A percentile compares a stretch with the other conserved stretches of the same genome.
phyloP scores from a whole-genome alignment of 2,113 vertebrate genomes.

The Phyllostomus hastatus region DNA sequence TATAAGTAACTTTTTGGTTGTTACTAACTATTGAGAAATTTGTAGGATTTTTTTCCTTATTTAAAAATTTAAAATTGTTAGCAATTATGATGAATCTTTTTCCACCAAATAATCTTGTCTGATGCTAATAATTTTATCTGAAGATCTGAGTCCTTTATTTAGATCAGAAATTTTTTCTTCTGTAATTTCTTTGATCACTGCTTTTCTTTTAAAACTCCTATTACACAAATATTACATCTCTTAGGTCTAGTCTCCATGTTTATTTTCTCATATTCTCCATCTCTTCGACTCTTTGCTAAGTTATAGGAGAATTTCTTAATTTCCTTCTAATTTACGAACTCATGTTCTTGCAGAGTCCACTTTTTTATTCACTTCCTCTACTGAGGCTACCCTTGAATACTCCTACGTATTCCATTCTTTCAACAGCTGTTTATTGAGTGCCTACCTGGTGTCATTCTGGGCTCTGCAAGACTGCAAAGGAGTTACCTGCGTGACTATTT shows the following conservation, averaged over 20 bases:
- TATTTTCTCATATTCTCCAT: background rate
- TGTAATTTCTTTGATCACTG: background rate
- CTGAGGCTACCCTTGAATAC: background rate
- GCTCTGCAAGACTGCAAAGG: background rate
- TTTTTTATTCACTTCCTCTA: background rate
- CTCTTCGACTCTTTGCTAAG: background rate
- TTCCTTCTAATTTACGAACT: constrained; percentile 28
- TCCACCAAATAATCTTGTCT: background rate
- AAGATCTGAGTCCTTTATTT: background rate
- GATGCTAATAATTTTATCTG: constrained; percentile 4
- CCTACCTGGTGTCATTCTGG: background rate
- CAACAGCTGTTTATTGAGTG: background rate
- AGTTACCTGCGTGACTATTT: background rate
- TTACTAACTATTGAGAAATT: background rate
- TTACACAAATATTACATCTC: background rate
- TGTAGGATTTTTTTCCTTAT: background rate
- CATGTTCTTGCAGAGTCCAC: background rate
- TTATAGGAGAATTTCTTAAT: background rate
- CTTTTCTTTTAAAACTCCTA: constrained; percentile 16
- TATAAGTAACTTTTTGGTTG: background rate
- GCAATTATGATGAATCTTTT: background rate
- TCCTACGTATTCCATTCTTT: background rate
- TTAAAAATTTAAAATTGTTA: constrained; percentile 36
- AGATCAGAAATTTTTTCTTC: constrained; percentile 19
- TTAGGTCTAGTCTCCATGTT: background rate